These are phyloP conservation scores for Myotis brandtii DNA, from an alignment of 2,113 vertebrate species.

Conservation along the genomic window DNA sequence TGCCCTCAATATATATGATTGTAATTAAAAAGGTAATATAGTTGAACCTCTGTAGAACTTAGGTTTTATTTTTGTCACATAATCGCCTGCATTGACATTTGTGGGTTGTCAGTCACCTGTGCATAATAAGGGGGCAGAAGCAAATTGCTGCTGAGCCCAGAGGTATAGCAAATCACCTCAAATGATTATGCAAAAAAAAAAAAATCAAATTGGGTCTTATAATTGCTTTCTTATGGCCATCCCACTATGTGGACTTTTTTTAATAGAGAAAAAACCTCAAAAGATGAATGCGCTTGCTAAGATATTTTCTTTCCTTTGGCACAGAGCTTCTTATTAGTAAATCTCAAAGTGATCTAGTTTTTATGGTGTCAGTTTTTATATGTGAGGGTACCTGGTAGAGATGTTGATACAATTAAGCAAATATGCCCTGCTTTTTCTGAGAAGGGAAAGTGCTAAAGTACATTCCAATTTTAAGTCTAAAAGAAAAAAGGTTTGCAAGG, in stretches of 20 bases:
- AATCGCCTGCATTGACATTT: background rate
- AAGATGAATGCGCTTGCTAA: constrained; percentile 25
- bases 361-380: background rate
- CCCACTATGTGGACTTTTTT: constrained; percentile 40
- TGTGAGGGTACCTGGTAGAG: background rate
- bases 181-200: constrained; percentile 33
- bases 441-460: background rate
- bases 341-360: background rate
- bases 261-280: background rate
- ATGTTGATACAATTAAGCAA: background rate
- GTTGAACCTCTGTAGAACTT: constrained; percentile 9
- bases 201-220: constrained; percentile 41
- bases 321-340: background rate
- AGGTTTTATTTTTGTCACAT: constrained; percentile 55
- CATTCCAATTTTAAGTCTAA: background rate
- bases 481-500: background rate
- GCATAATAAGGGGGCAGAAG: constrained; percentile 52
- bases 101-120: constrained; percentile 57
- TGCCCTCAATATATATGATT: background rate
- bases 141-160: constrained; percentile 56
- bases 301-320: background rate
- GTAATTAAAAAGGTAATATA: background rate
- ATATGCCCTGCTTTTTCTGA: background rate
- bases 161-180: constrained; percentile 58
- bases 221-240: constrained; percentile 48